phyloP scores from a whole-genome alignment of 1,140 invertebrate species.

The Drosophila prosaltans region DNA sequence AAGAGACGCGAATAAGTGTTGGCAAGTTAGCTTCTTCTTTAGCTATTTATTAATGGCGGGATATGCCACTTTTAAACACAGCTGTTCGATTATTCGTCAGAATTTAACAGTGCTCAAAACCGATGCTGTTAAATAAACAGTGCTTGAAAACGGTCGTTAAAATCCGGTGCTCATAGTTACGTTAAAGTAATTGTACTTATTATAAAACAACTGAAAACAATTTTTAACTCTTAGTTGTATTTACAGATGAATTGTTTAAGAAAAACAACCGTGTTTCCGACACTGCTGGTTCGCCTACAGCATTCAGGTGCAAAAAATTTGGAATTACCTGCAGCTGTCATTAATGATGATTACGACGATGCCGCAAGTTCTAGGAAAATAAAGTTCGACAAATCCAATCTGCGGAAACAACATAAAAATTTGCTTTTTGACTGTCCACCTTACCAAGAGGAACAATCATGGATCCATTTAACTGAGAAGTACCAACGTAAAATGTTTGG shows the following conservation, averaged over 20 bases:
- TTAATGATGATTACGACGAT: constrained; percentile 35
- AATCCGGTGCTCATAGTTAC: too few species aligned
- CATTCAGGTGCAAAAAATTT: constrained; percentile 29
- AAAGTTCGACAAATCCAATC: constrained; percentile 86
- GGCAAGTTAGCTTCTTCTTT: too few species aligned
- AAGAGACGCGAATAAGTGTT: too few species aligned
- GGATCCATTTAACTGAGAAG: constrained; percentile 85
- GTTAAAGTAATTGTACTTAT: not conserved
- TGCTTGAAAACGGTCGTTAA: not conserved
- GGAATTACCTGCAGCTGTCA: constrained; percentile 45
- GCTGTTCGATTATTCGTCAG: too few species aligned
- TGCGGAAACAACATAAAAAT: constrained; percentile 84
- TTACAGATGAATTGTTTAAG: constrained; percentile 32
- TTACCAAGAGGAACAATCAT: constrained; percentile 83
- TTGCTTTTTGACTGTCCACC: constrained; percentile 84
- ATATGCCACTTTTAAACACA: too few species aligned
- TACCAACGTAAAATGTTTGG: constrained; percentile 86
- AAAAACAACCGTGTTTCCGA: constrained; percentile 25
- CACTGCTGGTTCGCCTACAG: constrained; percentile 12
- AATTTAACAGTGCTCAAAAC: too few species aligned
- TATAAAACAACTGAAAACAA: constrained; percentile 3
- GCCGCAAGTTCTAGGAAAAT: constrained; percentile 65
- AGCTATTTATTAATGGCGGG: too few species aligned
- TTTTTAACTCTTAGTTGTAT: not conserved
- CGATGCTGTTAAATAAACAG: not conserved